Conservation (phyloP, 2,113 vertebrate genomes). For the Danionella cerebrum region DNA sequence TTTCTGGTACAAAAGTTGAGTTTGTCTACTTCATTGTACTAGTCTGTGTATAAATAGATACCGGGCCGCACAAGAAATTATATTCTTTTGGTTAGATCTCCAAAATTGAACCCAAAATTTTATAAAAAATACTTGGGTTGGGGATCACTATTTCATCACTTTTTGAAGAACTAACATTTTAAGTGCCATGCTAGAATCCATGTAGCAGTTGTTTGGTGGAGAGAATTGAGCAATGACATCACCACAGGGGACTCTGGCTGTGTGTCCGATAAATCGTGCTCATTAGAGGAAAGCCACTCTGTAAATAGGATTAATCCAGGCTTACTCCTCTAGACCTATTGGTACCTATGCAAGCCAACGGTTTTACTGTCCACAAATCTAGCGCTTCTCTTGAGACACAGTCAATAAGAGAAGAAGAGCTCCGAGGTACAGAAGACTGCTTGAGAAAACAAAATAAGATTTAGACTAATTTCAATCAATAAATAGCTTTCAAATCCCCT, state of each 20-base stretch:
- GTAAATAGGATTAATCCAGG: constrained; percentile 30
- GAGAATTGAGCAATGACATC: constrained; percentile 17
- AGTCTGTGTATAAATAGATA: too few species aligned
- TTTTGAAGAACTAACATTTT: not conserved
- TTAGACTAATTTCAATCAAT: too few species aligned
- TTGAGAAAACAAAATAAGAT: too few species aligned
- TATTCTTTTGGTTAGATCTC: too few species aligned
- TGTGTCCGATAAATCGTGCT: not conserved
- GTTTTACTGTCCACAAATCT: constrained; percentile 5
- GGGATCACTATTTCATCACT: not conserved
- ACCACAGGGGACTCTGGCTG: not conserved
- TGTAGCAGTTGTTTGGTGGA: not conserved
- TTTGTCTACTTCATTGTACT: too few species aligned
- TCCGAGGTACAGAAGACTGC: too few species aligned
- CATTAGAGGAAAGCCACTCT: constrained; percentile 16
- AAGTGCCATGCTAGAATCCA: not conserved
- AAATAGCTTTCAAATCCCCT: too few species aligned
- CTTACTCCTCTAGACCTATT: not conserved
- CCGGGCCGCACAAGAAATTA: too few species aligned
- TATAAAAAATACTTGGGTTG: too few species aligned
- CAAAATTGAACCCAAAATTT: too few species aligned
- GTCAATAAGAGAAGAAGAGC: constrained; percentile 3
- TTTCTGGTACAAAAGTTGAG: too few species aligned
- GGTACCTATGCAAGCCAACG: not conserved
- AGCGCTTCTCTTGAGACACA: not conserved